Base-by-base conservation (phyloP, 37 sponge, comb jelly and placozoan species). In the Hormiphora californensis region DNA sequence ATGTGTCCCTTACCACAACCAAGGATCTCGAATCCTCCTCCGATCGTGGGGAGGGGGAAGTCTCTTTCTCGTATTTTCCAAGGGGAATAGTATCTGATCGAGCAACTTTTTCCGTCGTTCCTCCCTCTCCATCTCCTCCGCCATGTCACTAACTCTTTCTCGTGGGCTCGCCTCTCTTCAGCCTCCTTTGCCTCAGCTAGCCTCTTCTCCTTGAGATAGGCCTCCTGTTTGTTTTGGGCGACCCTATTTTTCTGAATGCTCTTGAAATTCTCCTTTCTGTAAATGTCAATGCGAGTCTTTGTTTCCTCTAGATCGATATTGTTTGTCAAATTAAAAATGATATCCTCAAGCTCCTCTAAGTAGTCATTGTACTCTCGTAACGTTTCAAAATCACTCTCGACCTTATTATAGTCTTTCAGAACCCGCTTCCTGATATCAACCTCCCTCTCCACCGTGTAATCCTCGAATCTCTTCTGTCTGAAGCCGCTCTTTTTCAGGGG, bases 371-470 rank as follows among this genome's bases (percentile, higher is more conserved):
- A 97, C 62, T 92, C 93, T 25, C 63, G 43, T 63, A 94, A 54
- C 12, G 90, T 54, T 7, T 37, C 11, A 54, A 97, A 97, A 46
- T 97, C 93, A 17, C 87, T 89, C 78, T 94, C 91, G 0, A 85
- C 85, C 73, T 92, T 93, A 86, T 97, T 97, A 69, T 91, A 97
- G 57, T 93, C 99, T 54, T 92, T 94, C 9, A 97, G 54, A 23
- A 94, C 91, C 30, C 89, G 89, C 90, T 97, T 97, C 32, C 99
- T 86, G 5, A 97, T 93, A 55, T 97, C 92, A 25, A 97, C 94
- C 54, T 97, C 99, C 32, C 89, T 90, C 85, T 97, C 99, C 3
- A 97, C 92, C 1, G 34, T 31, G 5, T 90, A 37, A 69, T 97
- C 94, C 15, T 94, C 95, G 89, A 97, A 97, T 85, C 92, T 94